Percentiles rank a stretch among this genome's conserved stretches.
phyloP scores from a whole-genome alignment of 1,140 invertebrate species.

The Acyrthosiphon pisum region DNA sequence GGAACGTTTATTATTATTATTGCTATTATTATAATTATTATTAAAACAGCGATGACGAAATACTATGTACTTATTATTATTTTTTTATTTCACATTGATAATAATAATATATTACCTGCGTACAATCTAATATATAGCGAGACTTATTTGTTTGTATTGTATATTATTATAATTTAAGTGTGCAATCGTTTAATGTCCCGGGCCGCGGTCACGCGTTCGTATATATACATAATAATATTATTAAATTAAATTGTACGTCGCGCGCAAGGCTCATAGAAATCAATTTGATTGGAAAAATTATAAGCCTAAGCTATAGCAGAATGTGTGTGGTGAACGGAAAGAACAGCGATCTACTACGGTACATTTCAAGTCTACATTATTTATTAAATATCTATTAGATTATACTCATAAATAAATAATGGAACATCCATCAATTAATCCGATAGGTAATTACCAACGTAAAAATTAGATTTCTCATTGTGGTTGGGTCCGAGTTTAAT shows the following conservation, averaged over 20 bases:
- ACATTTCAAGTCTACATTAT: neutral
- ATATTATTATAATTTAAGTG: neutral
- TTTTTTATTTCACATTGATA: constrained; percentile 3
- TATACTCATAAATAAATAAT: neutral
- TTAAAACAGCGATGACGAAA: constrained; percentile 35
- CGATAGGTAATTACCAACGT: neutral
- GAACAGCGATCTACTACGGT: neutral
- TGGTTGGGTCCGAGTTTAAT: neutral
- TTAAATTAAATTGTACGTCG: neutral
- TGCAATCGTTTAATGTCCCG: constrained; percentile 10
- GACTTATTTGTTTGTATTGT: constrained; percentile 36
- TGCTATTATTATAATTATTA: constrained; percentile 32
- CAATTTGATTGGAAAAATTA: constrained; percentile 13
- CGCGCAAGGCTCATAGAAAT: neutral
- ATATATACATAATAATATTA: neutral
- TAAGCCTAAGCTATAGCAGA: neutral
- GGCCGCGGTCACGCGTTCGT: neutral
- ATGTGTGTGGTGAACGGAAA: neutral
- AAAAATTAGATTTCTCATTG: neutral
- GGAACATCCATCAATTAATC: neutral
- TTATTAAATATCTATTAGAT: neutral
- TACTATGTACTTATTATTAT: neutral
- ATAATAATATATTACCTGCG: constrained; percentile 10
- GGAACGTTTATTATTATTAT: constrained; percentile 27
- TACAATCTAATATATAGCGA: neutral